These are phyloP conservation scores for Muricea muricata DNA, from an alignment of 92 coral and sea anemone species.

Conservation along the genomic window DNA sequence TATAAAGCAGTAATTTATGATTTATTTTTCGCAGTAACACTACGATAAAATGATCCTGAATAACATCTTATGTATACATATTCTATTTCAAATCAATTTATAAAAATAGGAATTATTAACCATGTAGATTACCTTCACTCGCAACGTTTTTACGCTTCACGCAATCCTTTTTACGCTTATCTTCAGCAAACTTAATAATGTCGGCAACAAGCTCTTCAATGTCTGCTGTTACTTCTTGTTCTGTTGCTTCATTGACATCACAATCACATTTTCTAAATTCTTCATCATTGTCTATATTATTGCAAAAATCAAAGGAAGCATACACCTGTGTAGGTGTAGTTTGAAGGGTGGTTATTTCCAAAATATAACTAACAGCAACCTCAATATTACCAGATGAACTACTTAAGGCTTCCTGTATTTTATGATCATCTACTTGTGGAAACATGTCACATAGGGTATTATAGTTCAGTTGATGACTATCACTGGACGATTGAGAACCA, in stretches of 20 bases:
- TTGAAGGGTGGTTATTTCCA: constrained; percentile 23
- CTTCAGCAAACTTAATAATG: constrained; percentile 2
- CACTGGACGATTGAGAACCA: neutral
- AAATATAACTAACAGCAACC: constrained; percentile 39
- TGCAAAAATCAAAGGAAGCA: constrained; percentile 60
- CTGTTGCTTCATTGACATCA: neutral
- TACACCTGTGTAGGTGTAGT: constrained; percentile 44
- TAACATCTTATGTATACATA: too few species aligned
- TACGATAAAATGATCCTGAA: too few species aligned
- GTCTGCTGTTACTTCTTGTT: neutral
- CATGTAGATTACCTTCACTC: neutral
- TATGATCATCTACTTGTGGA: constrained; percentile 49
- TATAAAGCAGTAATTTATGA: too few species aligned
- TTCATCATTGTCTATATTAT: constrained; percentile 44
- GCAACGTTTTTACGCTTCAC: constrained; percentile 20
- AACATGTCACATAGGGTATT: constrained; percentile 49
- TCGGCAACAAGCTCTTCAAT: neutral
- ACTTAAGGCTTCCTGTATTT: constrained; percentile 42
- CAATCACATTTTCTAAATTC: constrained; percentile 36
- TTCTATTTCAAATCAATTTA: too few species aligned
- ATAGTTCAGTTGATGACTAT: constrained; percentile 22
- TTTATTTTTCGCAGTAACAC: too few species aligned
- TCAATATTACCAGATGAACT: constrained; percentile 38
- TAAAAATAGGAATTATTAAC: neutral
- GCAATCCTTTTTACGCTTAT: constrained; percentile 36